Evolutionary conservation across 2,888 invertebrate genomes (phyloP), one percentile per base, ranked within the genome.

Genomic region (Dicyrtomina minuta): DNA sequence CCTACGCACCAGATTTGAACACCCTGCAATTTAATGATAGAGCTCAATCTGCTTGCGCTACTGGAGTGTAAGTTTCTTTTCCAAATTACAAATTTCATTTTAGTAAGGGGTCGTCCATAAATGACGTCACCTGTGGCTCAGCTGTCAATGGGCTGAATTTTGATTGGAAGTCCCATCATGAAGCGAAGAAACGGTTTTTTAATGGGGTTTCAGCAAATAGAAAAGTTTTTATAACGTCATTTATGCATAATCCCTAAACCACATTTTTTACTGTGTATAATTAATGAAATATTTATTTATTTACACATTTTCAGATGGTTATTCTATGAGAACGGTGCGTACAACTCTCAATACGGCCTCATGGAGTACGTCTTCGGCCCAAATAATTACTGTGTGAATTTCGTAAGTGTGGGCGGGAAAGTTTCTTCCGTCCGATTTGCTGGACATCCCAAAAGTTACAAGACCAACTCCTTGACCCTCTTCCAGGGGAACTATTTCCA

Each of bases 401-500:
- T 77, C 60, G 12, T 51, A 12, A 51, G 49, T 2, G 55, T 77
- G 12, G 65, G 62, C 12, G 68, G 68, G 1, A 43, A 39, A 24
- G 44, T 74, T 1, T 61, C 71, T 1, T 75, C 75, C 4, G 49
- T 61, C 1, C 22, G 74, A 27, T 74, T 64, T 65, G 74, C 73
- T 46, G 77, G 77, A 8, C 44, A 60, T 22, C 70, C 71, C 1
- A 26, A 51, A 12, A 74, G 75, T 56, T 74, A 72, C 60, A 20
- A 65, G 3, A 22, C 33, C 0, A 70, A 71, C 20, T 56, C 72
- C 12, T 46, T 77, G 24, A 75, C 74, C 12, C 26, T 77, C 2
- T 77, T 73, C 58, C 27, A 69, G 41, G 55, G 56, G 22, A 70
- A 70, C 8, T 75, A 70, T 65, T 77, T 77, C 68, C 77, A 77